These are phyloP conservation scores for Oophaga sylvatica DNA, from an alignment of 2,797 vertebrate species.

Conservation along the genomic window DNA sequence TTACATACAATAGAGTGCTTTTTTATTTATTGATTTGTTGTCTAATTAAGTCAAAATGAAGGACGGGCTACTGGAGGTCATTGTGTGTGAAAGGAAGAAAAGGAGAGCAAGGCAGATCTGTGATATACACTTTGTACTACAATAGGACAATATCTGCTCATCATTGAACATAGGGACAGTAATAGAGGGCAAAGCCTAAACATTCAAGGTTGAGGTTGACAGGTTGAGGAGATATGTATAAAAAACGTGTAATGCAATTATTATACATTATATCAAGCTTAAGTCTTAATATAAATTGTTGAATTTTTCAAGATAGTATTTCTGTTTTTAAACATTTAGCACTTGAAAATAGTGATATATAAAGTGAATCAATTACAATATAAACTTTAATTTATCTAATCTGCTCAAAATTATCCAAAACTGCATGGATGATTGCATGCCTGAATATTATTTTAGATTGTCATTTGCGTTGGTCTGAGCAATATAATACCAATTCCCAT, in stretches of 20 bases:
- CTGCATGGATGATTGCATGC: no score
- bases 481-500: no score
- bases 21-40: constrained; percentile 62
- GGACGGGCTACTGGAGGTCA: constrained; percentile 55
- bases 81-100: constrained; percentile 42
- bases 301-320: no score
- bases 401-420: no score
- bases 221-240: neutral
- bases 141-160: constrained; percentile 37
- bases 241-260: neutral
- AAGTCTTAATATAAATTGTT: no score
- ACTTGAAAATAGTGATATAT: no score
- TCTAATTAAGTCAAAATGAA: constrained; percentile 58
- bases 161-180: constrained; percentile 1
- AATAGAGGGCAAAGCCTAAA: constrained; percentile 17
- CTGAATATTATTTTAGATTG: no score
- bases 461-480: no score
- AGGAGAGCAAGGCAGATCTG: constrained; percentile 37
- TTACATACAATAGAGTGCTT: constrained; percentile 49
- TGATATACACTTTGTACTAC: constrained; percentile 18
- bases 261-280: neutral
- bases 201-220: constrained; percentile 6
- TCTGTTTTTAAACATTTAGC: no score
- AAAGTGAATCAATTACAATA: no score
- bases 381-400: no score